A percentile compares a stretch with the other conserved stretches of the same genome.
These are phyloP conservation scores for Cyphomyrmex costatus DNA, from an alignment of 1,140 invertebrate genomes.

Conservation along the genomic window DNA sequence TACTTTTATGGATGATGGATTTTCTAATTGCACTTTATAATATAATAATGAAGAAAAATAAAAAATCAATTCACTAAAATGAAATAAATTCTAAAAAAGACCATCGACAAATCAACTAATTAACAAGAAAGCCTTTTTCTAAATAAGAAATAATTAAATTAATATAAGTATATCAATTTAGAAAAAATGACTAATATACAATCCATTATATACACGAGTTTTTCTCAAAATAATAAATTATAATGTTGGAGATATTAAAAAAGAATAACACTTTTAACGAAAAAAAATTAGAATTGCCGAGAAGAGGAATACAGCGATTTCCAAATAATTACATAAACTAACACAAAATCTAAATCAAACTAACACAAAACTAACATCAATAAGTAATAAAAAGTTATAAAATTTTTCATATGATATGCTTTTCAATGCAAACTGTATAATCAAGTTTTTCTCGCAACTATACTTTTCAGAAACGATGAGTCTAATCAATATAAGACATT, in stretches of 20 bases:
- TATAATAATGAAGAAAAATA: not conserved
- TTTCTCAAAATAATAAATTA: not conserved
- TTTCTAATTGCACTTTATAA: not conserved
- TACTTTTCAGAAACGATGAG: not conserved
- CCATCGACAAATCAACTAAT: not conserved
- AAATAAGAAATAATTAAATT: not conserved
- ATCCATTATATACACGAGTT: not conserved
- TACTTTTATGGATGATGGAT: not conserved
- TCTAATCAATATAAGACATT: not conserved
- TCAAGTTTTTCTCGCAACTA: not conserved
- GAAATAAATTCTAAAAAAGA: not conserved
- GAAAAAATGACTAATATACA: not conserved
- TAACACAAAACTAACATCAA: not conserved
- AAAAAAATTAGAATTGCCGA: too few relatives aligned
- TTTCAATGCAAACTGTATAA: not conserved
- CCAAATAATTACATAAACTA: too few relatives aligned
- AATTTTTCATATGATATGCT: not conserved
- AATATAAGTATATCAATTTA: not conserved
- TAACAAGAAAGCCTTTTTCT: not conserved
- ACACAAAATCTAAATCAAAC: too few relatives aligned
- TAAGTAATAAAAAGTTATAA: not conserved
- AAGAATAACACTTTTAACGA: too few relatives aligned
- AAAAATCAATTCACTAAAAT: not conserved
- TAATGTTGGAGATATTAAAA: too few relatives aligned
- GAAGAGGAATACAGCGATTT: too few relatives aligned